Base-by-base conservation (phyloP, 2,888 invertebrate species). In the Disparrhopalites patrizii region DNA sequence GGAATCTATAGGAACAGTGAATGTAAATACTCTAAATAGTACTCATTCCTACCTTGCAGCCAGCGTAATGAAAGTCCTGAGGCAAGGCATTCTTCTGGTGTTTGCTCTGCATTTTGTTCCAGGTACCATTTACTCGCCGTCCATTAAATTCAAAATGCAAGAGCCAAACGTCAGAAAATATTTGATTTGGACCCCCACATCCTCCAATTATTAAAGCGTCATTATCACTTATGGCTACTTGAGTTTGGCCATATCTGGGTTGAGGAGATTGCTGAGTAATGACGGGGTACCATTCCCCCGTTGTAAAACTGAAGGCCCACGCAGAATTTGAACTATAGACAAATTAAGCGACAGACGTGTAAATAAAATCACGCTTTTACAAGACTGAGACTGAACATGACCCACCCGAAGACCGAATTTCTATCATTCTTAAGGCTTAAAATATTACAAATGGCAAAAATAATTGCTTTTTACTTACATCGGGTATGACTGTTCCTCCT, bases 231-330 rank as follows among this genome's bases (percentile, higher is more conserved):
- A 96, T 78, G 60, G 84, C 83, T 64, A 93, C 87, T 78, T 96
- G 91, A n/a, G 93, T 92, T 77, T 96, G 96, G 7, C 94, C 94
- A 81, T 95, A 95, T 70, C 97, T 82, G 28, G 91, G 86, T n/a
- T 85, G 82, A 1, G 93, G 93, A 73, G 62, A 66, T 15, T 60
- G 54, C 8, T 36, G 28, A 4, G 85, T 86, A 55, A 89, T 88
- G 51, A 83, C 82, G 76, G 89, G 90, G 74, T 84, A 85, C 96
- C 96, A 96, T 55, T 80, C 83, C 75, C 86, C 85, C 54, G 85
- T 85, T 13, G 84, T 83, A 72, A 96, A 83, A 81, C 96, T 86
- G 69, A 94, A 85, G 69, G 90, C 88, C 93, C 94, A 94, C 20
- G 95, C 83, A 77, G 93, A 91, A 82, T 93, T 95, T 27, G 89